Conservation (phyloP, 1,140 invertebrate species). For the Agrypnia vestita region DNA sequence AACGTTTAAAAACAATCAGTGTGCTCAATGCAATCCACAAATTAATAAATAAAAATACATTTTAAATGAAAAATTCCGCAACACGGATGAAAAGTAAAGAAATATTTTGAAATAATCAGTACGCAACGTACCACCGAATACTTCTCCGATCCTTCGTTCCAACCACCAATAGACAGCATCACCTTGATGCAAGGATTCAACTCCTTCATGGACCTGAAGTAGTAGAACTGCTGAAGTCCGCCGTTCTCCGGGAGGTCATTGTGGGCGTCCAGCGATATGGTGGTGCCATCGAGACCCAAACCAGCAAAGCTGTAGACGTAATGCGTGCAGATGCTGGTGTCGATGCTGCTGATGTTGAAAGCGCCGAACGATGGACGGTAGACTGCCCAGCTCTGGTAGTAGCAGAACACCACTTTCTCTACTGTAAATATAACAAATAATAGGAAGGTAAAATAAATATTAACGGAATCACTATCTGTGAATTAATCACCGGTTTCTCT, state of each 20-base stretch:
- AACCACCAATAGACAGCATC: conserved; percentile 84
- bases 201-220: conserved; percentile 74
- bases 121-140: conserved; percentile 71
- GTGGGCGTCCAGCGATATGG: conserved; percentile 75
- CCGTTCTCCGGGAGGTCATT: conserved; percentile 69
- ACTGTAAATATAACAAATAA: background rate
- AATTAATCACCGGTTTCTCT: no score
- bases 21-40: no score
- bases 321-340: conserved; percentile 86
- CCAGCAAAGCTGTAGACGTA: conserved; percentile 91
- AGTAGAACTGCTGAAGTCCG: conserved; percentile 70
- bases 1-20: no score
- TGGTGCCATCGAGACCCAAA: conserved; percentile 72
- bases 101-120: no score
- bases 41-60: no score
- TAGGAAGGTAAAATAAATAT: no score
- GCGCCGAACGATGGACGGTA: conserved; percentile 82
- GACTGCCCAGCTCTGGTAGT: conserved; percentile 93
- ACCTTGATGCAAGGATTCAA: conserved; percentile 78
- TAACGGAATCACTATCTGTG: no score
- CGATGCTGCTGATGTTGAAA: conserved; percentile 83
- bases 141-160: conserved; percentile 79
- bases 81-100: no score
- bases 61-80: no score
- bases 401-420: conserved; percentile 82